Conservation (phyloP, 2,797 vertebrate genomes). For the Sebastolobus alascanus region DNA sequence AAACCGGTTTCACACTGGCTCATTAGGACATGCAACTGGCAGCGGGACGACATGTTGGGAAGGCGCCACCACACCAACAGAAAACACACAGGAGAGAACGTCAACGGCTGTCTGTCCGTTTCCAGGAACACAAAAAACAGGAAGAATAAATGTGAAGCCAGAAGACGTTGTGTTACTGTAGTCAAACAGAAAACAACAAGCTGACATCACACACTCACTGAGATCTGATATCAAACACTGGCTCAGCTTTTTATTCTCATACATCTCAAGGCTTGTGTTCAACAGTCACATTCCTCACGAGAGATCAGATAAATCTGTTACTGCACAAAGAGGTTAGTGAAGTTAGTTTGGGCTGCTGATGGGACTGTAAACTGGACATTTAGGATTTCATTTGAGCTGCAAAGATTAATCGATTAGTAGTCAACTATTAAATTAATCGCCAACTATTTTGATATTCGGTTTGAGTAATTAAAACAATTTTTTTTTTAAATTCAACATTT, state of each 20-base stretch:
- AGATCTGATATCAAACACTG: background rate
- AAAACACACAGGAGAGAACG: background rate
- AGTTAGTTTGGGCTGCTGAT: background rate
- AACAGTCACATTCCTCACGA: background rate
- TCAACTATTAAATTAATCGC: too few species aligned
- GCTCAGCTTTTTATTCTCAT: too few species aligned
- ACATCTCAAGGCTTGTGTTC: background rate
- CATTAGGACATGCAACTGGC: slow-evolving; percentile 7
- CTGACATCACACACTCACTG: background rate
- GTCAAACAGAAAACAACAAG: background rate
- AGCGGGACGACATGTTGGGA: slow-evolving; percentile 11
- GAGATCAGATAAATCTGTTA: background rate
- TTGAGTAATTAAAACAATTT: background rate
- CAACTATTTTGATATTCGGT: too few species aligned
- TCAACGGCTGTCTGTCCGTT: background rate
- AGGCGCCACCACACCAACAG: slow-evolving; percentile 5
- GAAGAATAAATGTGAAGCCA: background rate
- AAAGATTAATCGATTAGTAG: too few species aligned
- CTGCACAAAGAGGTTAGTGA: too few species aligned
- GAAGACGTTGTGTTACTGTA: background rate
- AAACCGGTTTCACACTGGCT: slow-evolving; percentile 46
- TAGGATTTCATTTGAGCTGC: background rate
- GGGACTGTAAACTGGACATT: background rate
- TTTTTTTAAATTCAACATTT: too few species aligned
- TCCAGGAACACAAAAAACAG: slow-evolving; percentile 1